A percentile compares a stretch with the other conserved stretches of the same genome.
phyloP scores from a whole-genome alignment of 2,888 invertebrate species.

The Neelides folsomi region DNA sequence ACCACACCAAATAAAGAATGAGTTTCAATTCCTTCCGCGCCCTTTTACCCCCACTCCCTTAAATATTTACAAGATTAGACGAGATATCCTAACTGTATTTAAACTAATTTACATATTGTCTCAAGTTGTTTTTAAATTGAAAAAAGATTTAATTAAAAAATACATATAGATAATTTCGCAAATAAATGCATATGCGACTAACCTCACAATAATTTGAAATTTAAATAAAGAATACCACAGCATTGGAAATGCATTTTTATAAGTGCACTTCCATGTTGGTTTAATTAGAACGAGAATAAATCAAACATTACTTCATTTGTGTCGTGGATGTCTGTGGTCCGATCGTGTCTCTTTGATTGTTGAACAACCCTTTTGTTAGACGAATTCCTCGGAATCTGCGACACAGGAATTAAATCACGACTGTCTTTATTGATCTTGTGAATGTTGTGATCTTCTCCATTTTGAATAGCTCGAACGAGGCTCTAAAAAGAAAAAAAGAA shows the following conservation, averaged over 20 bases:
- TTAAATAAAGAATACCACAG: neutral
- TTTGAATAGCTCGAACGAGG: conserved; percentile 36
- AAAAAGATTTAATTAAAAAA: no score
- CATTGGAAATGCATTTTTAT: neutral
- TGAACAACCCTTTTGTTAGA: conserved; percentile 44
- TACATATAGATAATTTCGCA: no score
- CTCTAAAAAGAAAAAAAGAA: conserved; percentile 20
- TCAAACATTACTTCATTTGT: conserved; percentile 41
- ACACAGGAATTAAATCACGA: conserved; percentile 23
- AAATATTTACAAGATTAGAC: no score
- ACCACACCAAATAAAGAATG: no score
- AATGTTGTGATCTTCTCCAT: conserved; percentile 50
- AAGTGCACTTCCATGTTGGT: neutral
- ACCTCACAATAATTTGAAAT: neutral
- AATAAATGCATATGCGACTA: neutral
- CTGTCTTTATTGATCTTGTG: conserved; percentile 41
- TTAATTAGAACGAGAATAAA: neutral
- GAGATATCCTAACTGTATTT: no score
- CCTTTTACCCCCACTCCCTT: no score
- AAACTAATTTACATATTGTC: no score
- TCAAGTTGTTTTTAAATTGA: no score
- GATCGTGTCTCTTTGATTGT: conserved; percentile 60
- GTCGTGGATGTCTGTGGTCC: conserved; percentile 71
- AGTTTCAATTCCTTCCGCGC: no score
- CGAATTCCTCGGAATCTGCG: conserved; percentile 15